Evolutionary conservation across 1,140 invertebrate genomes (phyloP), one percentile per base, ranked within the genome.

Genomic region (Alviniconcha marisindica): DNA sequence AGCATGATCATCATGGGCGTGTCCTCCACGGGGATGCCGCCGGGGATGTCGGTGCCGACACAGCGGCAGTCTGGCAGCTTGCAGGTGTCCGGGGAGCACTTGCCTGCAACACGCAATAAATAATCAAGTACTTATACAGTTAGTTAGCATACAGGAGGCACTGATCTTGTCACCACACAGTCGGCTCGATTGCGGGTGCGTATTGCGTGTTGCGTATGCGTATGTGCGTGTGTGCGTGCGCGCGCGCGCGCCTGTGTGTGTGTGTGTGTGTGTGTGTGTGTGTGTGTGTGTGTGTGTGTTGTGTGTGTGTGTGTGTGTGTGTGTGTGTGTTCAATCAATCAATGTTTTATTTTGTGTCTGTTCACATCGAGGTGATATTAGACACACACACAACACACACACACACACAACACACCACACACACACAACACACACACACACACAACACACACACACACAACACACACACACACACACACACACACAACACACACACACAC

Each of bases 1-100:
- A 99, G 97, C 83, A 97, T 98, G 90, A 99, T 96, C 97, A 99
- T 98, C 94, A 98, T 97, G 0, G 98, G 98, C n/a, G 77, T 84
- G 24, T 90, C 83, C 15, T 86, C 77, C 1, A 85, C 81, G 18
- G 88, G 77, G 63, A 92, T 51, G 63, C 88, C 96, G 21, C 96
- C 96, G 60, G 97, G 97, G 85, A 97, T 96, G 66, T 97, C 84
- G 1, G 81, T 69, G 14, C 86, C 83, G 10, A 85, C 74, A 51
- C 87, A 88, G 10, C 82, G 81, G 42, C 87, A 88, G 51, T 87
- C 71, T 18, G 87, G 87, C 18, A 86, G 83, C 51, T 83, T 40
- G 51, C 87, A 88, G 24, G 81, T 87, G 5, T 51, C 42, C 18
- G 48, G 56, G 38, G 66, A 74, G 51, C 87, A 88, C 85, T 83